These are phyloP conservation scores for Oceanites oceanicus DNA, from an alignment of 2,113 vertebrate species.

Conservation along the genomic window DNA sequence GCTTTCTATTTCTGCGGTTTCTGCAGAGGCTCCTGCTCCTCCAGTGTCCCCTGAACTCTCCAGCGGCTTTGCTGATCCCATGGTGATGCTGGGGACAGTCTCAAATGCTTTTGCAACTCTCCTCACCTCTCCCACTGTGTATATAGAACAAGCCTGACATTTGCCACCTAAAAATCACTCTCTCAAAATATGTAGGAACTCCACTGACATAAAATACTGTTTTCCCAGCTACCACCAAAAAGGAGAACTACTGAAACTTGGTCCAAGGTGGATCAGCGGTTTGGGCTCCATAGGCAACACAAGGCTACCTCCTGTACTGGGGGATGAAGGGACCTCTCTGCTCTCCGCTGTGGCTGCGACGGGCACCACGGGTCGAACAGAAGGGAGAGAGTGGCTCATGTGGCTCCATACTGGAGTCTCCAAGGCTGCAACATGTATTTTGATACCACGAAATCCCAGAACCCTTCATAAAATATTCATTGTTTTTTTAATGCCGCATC, in stretches of 20 bases:
- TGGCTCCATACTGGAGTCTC: not conserved
- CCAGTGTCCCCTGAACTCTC: not conserved
- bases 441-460: constrained; percentile 48
- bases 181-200: not conserved
- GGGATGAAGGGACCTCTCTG: not conserved
- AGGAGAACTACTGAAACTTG: not conserved
- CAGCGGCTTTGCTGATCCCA: not conserved
- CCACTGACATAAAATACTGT: not conserved
- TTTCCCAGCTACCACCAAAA: not conserved
- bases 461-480: constrained; percentile 60
- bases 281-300: not conserved
- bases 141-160: not conserved
- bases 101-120: not conserved
- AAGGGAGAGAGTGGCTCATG: not conserved
- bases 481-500: not conserved
- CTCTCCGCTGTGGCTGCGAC: not conserved
- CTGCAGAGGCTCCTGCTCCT: not conserved
- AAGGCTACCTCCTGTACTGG: not conserved
- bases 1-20: not conserved
- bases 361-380: not conserved
- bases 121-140: fast-evolving
- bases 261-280: fast-evolving
- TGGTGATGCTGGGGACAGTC: not conserved
- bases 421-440: not conserved
- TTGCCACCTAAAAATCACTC: not conserved